These are phyloP conservation scores for Mimachlamys varia DNA, from an alignment of 2,888 invertebrate genomes.

Conservation along the genomic window DNA sequence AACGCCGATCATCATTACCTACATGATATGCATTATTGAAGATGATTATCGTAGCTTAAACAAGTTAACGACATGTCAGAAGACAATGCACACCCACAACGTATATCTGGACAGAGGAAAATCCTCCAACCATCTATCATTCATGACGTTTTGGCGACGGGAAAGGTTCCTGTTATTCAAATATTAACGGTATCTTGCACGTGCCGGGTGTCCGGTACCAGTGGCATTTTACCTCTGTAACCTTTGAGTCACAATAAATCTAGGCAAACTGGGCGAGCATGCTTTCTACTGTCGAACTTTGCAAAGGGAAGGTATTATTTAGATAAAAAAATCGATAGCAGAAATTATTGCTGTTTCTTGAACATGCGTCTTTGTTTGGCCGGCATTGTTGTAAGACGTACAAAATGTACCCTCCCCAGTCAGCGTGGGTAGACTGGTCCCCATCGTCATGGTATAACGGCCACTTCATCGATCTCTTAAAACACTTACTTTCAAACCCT, in stretches of 20 bases:
- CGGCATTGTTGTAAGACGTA: neutral
- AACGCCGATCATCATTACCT: neutral
- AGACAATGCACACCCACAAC: neutral
- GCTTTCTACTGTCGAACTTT: neutral
- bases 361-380: slow-evolving; percentile 18
- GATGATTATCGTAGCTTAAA: neutral
- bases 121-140: neutral
- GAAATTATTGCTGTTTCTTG: slow-evolving; percentile 29
- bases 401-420: too few species aligned
- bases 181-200: neutral
- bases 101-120: neutral
- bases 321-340: slow-evolving; percentile 31
- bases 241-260: neutral
- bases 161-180: neutral
- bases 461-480: slow-evolving; percentile 23
- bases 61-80: neutral
- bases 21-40: neutral
- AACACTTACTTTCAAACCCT: slow-evolving; percentile 33
- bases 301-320: slow-evolving; percentile 9
- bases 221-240: neutral
- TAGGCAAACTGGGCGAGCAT: neutral
- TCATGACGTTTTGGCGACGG: neutral
- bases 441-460: neutral
- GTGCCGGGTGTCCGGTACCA: neutral
- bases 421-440: neutral